Evolutionary conservation across 2,113 vertebrate genomes (phyloP).

Genomic region (Narcine bancroftii): DNA sequence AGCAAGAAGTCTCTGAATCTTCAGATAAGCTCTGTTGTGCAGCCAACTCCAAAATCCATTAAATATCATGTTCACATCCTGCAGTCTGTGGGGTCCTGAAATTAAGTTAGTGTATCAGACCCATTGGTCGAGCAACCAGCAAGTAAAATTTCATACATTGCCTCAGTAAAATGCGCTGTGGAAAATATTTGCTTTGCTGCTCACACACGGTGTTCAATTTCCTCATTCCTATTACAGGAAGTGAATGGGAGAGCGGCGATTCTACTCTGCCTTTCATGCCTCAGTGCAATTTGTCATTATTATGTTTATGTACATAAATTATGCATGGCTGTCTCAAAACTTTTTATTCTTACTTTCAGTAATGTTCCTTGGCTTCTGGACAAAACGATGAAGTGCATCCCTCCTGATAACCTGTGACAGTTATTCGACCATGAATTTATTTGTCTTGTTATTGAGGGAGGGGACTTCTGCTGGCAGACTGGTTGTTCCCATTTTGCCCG

Average conservation of each 20-base stretch:
- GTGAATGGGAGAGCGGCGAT: background rate
- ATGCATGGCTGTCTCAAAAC: background rate
- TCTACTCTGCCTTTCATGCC: background rate
- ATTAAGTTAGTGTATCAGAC: no score
- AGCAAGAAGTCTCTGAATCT: no score
- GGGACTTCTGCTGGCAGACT: background rate
- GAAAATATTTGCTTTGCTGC: no score
- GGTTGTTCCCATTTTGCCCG: background rate
- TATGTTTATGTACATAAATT: background rate
- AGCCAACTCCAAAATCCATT: no score
- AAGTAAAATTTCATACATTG: no score
- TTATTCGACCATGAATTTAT: background rate
- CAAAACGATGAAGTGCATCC: background rate
- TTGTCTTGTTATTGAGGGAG: background rate
- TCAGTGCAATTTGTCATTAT: background rate
- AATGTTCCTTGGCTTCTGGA: background rate
- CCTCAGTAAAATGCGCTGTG: no score
- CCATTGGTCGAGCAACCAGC: no score
- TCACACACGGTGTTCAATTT: no score
- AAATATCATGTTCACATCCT: no score
- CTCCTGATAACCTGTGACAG: slow-evolving; percentile 3
- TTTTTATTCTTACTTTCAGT: background rate
- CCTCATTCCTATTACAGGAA: no score
- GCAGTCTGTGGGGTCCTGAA: no score
- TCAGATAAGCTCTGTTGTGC: no score